phyloP scores from a whole-genome alignment of 2,797 vertebrate species.

The Carcharodon carcharias region DNA sequence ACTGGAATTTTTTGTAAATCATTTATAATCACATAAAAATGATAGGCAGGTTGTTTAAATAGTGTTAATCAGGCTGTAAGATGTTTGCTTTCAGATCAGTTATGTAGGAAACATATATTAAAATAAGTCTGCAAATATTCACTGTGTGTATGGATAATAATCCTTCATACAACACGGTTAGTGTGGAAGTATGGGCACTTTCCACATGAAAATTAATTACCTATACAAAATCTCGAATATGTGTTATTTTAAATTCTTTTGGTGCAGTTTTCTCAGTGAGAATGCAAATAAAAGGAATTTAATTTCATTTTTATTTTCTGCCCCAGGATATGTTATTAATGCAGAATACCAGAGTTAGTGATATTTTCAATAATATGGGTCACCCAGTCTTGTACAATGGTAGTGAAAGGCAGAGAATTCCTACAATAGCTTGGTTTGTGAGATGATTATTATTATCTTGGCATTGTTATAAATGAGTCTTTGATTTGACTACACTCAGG shows the following conservation, averaged over 20 bases:
- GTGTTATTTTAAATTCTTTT: background rate
- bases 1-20: background rate
- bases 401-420: background rate
- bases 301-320: background rate
- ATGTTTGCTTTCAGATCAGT: background rate
- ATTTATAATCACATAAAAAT: background rate
- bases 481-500: background rate
- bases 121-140: background rate
- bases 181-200: background rate
- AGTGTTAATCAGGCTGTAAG: background rate
- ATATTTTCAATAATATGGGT: background rate
- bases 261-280: background rate
- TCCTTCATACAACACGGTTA: background rate
- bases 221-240: background rate
- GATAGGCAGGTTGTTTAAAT: background rate
- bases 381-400: background rate
- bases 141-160: background rate
- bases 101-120: background rate
- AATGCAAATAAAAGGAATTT: background rate
- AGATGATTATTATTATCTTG: background rate
- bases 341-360: background rate
- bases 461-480: background rate
- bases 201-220: background rate
- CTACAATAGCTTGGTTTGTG: background rate
- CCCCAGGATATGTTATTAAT: background rate